These are phyloP conservation scores for Limnothrissa miodon DNA, from an alignment of 2,113 vertebrate species.

Conservation along the genomic window DNA sequence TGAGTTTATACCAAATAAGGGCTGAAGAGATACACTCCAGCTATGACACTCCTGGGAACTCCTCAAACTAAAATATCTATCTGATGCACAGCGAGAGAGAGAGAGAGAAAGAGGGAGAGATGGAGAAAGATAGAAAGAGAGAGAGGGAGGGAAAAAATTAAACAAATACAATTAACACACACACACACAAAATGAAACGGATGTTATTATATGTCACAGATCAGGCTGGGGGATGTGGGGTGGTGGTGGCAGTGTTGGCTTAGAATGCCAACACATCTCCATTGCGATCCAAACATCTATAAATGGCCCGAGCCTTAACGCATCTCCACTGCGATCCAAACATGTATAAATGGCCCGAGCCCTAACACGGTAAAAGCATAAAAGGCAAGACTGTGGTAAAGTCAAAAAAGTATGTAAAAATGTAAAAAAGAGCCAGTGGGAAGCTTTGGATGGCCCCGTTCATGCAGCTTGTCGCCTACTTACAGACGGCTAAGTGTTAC, in stretches of 20 bases:
- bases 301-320: not conserved
- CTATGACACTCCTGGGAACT: conserved; percentile 56
- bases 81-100: conserved; percentile 17
- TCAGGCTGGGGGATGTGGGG: not conserved
- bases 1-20: conserved; percentile 58
- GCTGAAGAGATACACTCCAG: conserved; percentile 57
- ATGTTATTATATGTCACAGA: conserved; percentile 53
- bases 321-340: conserved; percentile 43
- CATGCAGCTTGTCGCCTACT: not conserved
- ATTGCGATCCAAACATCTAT: conserved; percentile 41
- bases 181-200: conserved; percentile 39
- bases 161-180: conserved; percentile 18
- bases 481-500: conserved; percentile 19
- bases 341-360: conserved; percentile 19
- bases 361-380: not conserved
- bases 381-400: not conserved
- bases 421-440: not conserved
- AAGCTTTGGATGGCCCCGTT: not conserved
- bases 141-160: conserved; percentile 25
- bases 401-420: not conserved
- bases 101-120: conserved; percentile 21
- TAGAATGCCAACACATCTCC: conserved; percentile 40
- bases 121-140: not conserved
- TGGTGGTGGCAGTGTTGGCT: conserved; percentile 27
- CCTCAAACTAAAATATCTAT: conserved; percentile 54